phyloP scores from a whole-genome alignment of 2,113 vertebrate species.

The Orthonyx spaldingii region DNA sequence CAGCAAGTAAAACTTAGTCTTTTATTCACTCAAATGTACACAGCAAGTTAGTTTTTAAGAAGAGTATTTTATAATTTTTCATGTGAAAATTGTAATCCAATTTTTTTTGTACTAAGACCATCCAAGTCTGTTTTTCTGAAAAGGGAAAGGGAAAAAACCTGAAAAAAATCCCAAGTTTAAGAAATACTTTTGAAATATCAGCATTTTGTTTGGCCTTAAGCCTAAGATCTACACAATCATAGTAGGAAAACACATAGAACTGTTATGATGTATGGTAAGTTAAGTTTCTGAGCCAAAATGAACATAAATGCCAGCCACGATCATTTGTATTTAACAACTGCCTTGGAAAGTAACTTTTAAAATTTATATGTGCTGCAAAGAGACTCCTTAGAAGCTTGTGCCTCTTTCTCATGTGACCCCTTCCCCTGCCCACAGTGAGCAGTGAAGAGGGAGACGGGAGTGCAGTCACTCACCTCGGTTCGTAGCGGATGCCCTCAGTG shows the following conservation, averaged over 20 bases:
- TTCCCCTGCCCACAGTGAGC: rapidly evolving
- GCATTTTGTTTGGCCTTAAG: background rate
- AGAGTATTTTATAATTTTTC: background rate
- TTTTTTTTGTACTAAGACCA: background rate
- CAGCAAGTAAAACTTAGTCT: background rate
- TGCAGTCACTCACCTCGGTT: slow-evolving; percentile 80
- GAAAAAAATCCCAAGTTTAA: background rate
- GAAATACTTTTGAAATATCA: background rate
- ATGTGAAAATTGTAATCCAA: background rate
- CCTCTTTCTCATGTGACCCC: background rate
- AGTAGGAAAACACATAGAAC: background rate
- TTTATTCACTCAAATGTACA: background rate
- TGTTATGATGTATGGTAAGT: background rate
- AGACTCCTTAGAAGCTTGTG: background rate
- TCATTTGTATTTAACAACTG: background rate
- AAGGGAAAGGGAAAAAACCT: background rate
- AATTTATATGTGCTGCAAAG: background rate
- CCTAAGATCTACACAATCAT: background rate
- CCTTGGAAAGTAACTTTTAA: background rate
- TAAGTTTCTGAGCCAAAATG: background rate
- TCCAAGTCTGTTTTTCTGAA: background rate
- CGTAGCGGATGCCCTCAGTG: slow-evolving; percentile 75
- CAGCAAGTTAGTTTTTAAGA: background rate
- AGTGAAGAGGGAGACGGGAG: background rate
- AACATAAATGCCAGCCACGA: rapidly evolving